Evolutionary conservation across 2,888 invertebrate species (phyloP).

Genomic region (Drosophila neoperkinsi): DNA sequence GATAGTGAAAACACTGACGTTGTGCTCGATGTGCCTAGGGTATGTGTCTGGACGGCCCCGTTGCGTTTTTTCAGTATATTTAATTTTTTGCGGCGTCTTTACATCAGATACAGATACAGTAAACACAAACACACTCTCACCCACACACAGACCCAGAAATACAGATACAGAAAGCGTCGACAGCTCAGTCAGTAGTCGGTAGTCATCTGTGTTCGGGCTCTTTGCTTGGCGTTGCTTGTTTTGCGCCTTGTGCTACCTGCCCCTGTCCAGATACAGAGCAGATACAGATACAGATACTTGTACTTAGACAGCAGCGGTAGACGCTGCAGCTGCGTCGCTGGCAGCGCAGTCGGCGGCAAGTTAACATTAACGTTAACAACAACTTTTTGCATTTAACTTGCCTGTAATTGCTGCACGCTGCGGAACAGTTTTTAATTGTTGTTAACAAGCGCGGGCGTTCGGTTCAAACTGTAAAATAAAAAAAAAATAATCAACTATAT

Average conservation of each 20-base stretch:
- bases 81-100: slow-evolving; percentile 67
- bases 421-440: slow-evolving; percentile 80
- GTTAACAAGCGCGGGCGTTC: slow-evolving; percentile 79
- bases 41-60: slow-evolving; percentile 14
- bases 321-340: slow-evolving; percentile 14
- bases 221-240: slow-evolving; percentile 38
- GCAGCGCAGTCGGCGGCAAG: slow-evolving; percentile 36
- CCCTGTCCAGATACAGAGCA: slow-evolving; percentile 43
- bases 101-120: slow-evolving; percentile 37
- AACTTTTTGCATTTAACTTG: slow-evolving; percentile 67
- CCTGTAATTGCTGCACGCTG: slow-evolving; percentile 72
- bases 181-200: slow-evolving; percentile 34
- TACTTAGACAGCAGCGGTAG: slow-evolving; percentile 19
- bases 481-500: neutral
- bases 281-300: slow-evolving; percentile 21
- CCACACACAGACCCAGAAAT: slow-evolving; percentile 4
- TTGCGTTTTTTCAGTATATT: slow-evolving; percentile 61
- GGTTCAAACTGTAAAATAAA: slow-evolving; percentile 45
- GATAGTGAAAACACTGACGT: slow-evolving; percentile 64
- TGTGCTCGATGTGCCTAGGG: slow-evolving; percentile 21
- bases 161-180: slow-evolving; percentile 27
- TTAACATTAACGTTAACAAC: slow-evolving; percentile 49
- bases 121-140: neutral
- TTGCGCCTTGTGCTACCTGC: slow-evolving; percentile 31
- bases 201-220: slow-evolving; percentile 51